phyloP scores from a whole-genome alignment of 2,888 invertebrate genomes.

The Muschampia staudingeri region DNA sequence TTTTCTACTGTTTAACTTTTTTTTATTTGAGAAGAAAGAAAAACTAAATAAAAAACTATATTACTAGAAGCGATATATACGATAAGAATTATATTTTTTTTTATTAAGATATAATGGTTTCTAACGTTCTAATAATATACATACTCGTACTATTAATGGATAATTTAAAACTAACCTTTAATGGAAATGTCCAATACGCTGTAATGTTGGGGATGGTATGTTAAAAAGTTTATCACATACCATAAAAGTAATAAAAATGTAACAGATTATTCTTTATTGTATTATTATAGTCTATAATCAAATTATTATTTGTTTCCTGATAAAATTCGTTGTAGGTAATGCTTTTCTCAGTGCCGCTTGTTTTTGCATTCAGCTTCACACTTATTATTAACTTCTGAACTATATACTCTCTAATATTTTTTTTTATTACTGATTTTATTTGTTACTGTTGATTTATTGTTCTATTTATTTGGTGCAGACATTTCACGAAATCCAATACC shows the following conservation, averaged over 20 bases:
- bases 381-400: not conserved
- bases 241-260: not conserved
- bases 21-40: too few relatives aligned
- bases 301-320: slow-evolving; percentile 29
- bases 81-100: too few relatives aligned
- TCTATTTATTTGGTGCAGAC: not conserved
- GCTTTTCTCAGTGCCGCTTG: slow-evolving; percentile 9
- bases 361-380: not conserved
- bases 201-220: slow-evolving; percentile 66
- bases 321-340: slow-evolving; percentile 12
- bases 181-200: slow-evolving; percentile 73
- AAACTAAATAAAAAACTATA: too few relatives aligned
- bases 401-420: not conserved
- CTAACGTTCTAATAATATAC: not conserved
- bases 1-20: too few relatives aligned
- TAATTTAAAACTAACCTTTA: slow-evolving; percentile 69
- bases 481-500: too few relatives aligned
- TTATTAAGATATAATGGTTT: too few relatives aligned
- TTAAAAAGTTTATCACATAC: not conserved
- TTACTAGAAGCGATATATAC: too few relatives aligned
- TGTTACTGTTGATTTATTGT: not conserved
- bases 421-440: not conserved
- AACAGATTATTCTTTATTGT: slow-evolving; percentile 44
- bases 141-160: not conserved
- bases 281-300: slow-evolving; percentile 22